Evolutionary conservation across 2,797 vertebrate genomes (phyloP).

Genomic region (Enteromius unitaeniatus): DNA sequence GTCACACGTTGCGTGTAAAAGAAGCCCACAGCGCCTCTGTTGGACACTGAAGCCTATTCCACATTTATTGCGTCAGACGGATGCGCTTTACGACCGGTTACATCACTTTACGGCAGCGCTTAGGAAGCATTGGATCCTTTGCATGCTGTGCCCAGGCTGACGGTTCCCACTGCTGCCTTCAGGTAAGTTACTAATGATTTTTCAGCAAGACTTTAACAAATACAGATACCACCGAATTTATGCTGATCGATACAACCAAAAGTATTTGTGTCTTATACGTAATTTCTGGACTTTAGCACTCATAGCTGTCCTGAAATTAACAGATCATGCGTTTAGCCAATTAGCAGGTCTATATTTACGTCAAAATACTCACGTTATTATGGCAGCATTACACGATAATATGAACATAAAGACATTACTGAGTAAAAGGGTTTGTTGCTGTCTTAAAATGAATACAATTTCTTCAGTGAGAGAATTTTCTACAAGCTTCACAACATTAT

Average conservation of each 20-base stretch:
- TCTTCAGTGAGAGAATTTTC: neutral
- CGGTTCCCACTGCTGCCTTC: constrained; percentile 6
- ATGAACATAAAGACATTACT: neutral
- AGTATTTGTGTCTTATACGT: neutral
- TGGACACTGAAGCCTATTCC: neutral
- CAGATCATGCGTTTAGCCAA: constrained; percentile 30
- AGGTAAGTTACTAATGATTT: constrained; percentile 33
- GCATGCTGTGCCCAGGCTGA: constrained; percentile 47
- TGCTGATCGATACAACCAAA: neutral
- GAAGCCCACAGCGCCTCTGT: neutral
- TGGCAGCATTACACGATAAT: neutral
- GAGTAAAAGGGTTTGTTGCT: neutral
- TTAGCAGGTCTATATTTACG: constrained; percentile 16
- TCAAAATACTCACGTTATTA: neutral
- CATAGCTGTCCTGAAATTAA: neutral
- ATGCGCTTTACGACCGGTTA: constrained; percentile 36
- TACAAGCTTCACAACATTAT: neutral
- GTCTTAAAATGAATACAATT: neutral
- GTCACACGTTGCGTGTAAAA: neutral
- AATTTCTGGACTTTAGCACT: neutral
- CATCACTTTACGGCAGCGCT: constrained; percentile 43
- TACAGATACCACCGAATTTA: neutral
- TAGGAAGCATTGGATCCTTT: neutral
- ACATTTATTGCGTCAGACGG: constrained; percentile 57
- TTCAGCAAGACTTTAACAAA: neutral